Conservation (phyloP, 2,888 invertebrate species). For the Phrixothrix hirtus region DNA sequence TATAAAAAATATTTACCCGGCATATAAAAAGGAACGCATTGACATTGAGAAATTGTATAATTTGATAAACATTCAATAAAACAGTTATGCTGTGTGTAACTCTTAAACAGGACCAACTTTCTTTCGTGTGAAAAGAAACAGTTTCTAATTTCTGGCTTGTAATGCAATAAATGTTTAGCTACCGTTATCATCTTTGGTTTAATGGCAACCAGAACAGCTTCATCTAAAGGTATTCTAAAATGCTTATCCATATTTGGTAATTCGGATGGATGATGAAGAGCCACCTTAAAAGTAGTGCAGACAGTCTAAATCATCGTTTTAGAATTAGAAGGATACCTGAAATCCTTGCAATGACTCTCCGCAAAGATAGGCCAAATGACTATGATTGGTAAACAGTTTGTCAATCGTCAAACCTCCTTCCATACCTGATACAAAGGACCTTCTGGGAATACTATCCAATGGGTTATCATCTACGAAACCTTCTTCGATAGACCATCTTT, state of each 20-base stretch:
- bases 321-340: background rate
- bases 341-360: background rate
- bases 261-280: constrained; percentile 1
- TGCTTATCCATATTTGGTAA: constrained; percentile 4
- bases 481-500: background rate
- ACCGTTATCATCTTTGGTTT: constrained; percentile 1
- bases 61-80: too few species aligned
- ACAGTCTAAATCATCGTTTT: background rate
- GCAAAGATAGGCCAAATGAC: background rate
- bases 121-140: constrained; percentile 37
- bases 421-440: background rate
- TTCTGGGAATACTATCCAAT: background rate
- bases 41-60: too few species aligned
- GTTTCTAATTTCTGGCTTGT: constrained; percentile 5
- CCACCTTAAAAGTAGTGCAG: background rate
- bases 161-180: background rate
- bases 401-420: background rate
- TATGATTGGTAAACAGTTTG: background rate
- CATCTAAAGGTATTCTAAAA: constrained; percentile 1
- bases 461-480: background rate
- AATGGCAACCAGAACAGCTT: background rate
- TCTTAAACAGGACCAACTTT: background rate
- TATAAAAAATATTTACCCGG: too few species aligned
- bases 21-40: too few species aligned
- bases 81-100: constrained; percentile 1